A percentile compares a stretch with the other conserved stretches of the same genome.
Evolutionary conservation across 1,140 invertebrate species (phyloP).

Genomic region (Zaprionus gabonicus): DNA sequence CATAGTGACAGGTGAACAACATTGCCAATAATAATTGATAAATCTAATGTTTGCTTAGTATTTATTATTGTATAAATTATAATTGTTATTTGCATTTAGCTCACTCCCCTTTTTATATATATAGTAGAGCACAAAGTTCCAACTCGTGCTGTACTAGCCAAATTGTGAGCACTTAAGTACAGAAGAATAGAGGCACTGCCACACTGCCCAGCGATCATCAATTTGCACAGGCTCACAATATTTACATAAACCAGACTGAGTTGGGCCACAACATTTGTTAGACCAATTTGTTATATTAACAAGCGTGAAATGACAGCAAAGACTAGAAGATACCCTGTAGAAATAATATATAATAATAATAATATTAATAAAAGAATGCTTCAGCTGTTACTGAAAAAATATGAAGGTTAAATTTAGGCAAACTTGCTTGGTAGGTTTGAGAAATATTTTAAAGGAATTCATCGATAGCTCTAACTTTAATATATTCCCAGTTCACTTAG

Average conservation of each 20-base stretch:
- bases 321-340: conserved; percentile 12
- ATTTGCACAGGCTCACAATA: conserved; percentile 61
- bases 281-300: conserved; percentile 66
- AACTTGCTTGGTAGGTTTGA: background rate
- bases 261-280: conserved; percentile 46
- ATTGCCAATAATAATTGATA: conserved; percentile 64
- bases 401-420: background rate
- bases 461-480: too few species aligned
- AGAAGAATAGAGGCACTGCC: background rate
- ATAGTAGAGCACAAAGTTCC: background rate
- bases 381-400: background rate
- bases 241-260: conserved; percentile 67
- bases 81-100: conserved; percentile 35
- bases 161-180: background rate
- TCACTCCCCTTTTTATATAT: background rate
- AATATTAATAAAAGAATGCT: too few species aligned
- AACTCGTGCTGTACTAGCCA: background rate
- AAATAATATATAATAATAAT: too few species aligned
- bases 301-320: too few species aligned
- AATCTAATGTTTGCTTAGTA: conserved; percentile 61
- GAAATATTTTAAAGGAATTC: background rate
- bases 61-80: conserved; percentile 60
- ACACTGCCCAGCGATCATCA: conserved; percentile 40
- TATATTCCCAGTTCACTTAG: too few species aligned
- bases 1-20: conserved; percentile 38